A percentile compares a stretch with the other conserved stretches of the same genome.
These are phyloP conservation scores for Dermochelys coriacea DNA, from an alignment of 2,797 vertebrate genomes.

Conservation along the genomic window DNA sequence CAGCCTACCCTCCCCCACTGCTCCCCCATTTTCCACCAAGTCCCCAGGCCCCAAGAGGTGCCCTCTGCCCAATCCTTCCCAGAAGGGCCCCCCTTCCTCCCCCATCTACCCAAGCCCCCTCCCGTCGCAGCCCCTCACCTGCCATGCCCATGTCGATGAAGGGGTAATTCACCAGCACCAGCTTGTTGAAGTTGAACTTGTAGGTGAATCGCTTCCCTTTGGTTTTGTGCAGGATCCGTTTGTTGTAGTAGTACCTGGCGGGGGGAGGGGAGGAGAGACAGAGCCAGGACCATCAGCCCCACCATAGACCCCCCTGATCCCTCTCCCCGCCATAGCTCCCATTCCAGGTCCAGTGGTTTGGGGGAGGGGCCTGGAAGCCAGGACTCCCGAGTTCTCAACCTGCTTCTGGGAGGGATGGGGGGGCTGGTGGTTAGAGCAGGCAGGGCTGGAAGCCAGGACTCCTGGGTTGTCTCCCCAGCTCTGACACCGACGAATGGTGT, in stretches of 20 bases:
- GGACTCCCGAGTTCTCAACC: no score
- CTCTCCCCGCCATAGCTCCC: no score
- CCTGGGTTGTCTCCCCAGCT: neutral
- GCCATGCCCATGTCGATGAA: conserved; percentile 92
- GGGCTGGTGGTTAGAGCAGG: no score
- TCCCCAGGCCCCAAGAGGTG: neutral
- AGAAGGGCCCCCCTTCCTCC: neutral
- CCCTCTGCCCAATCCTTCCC: neutral
- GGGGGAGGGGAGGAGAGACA: neutral
- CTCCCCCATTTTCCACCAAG: neutral
- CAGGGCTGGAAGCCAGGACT: no score
- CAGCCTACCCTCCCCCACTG: neutral
- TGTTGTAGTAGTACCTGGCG: conserved; percentile 96
- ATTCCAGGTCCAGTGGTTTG: no score
- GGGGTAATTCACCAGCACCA: conserved; percentile 93
- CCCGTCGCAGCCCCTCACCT: conserved; percentile 74
- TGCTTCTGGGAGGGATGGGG: no score
- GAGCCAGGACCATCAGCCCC: no score
- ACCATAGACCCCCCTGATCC: no score
- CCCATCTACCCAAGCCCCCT: no score
- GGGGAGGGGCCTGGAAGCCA: no score
- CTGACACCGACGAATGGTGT: conserved; percentile 13
- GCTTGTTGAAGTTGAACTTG: conserved; percentile 97
- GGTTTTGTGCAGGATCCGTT: conserved; percentile 95
- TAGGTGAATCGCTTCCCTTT: conserved; percentile 98